Base-by-base conservation (phyloP, 1,140 invertebrate species). In the Cotesia glomerata region DNA sequence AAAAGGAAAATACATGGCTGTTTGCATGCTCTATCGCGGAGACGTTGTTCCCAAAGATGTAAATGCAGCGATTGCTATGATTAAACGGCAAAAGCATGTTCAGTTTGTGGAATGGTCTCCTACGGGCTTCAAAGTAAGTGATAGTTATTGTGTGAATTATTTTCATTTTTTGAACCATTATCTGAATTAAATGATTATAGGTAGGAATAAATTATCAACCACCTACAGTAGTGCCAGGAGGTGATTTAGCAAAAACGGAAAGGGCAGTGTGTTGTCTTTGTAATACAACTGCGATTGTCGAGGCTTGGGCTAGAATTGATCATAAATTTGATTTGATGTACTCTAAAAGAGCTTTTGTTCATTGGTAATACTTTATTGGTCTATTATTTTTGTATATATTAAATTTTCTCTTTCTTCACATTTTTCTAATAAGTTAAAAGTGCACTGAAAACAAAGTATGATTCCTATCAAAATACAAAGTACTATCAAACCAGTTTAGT, bases 321-420 rank as follows among this genome's bases (percentile, higher is more conserved):
- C 90, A 91, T 76, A 95, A 95, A 79, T 94, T 93, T 79, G 91
- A 92, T 72, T 78, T 93, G 9, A 93, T 94, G 92, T 94, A 92
- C 76, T 86, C 90, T 5, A 94, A 94, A 83, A 82, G 93, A 68
- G 93, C 93, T 4, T 95, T 95, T 80, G 91, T 95, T 18, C 93
- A 94, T 83, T 94, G 93, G 88, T 94, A 91, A 75, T 45, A 45
- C 39, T 45, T 45, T 11, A 5, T 26, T 26, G 3, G 1, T 26
- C 3, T 26, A 26, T 26, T 26, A 26, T 26, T 26, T 26, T 26
- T 26, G 26, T 26, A 1, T 26, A 26, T 26, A 26, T 26, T 26
- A 2, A 26, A 26, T 26, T 1, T 26, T 26, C 26, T 26, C 26
- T 26, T 26, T 26, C 3, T 26, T 26, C 26, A 1, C 1, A 26